Evolutionary conservation across 2,113 vertebrate species (phyloP), one percentile per base, ranked within the genome.

Genomic region (Gopherus evgoodei): DNA sequence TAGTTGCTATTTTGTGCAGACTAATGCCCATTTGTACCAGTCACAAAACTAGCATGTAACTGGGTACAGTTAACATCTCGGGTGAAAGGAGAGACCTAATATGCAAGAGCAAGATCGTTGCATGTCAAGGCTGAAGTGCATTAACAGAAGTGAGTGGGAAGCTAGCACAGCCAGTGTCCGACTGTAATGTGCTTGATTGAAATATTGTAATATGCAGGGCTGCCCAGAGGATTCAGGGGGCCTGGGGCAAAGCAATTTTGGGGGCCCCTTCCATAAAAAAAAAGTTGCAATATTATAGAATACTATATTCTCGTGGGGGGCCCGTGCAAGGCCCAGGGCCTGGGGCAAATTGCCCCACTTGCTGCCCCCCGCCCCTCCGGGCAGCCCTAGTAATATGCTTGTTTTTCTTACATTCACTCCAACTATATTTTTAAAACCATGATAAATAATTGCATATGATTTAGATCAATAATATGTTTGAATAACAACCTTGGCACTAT

Each of bases 391-490:
- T 11, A 27, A 82, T 35, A 72, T 75, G 52, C 42, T 57, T 29
- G 2, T 85, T 27, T 90, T 12, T 35, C 29, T 83, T 89, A 4
- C 25, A 25, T 89, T 35, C 47, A 52, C 42, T 62, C 86, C 56
- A 89, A 62, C 19, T 35, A 57, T 44, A 90, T 83, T 94, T 59
- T 78, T 0, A 92, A 93, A 96, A 97, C 54, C 69, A 21, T 83
- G 89, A 76, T 89, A 94, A 96, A 93, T 94, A 95, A 94, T 86
- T 31, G 14, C 94, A 95, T 75, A 62, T 83, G 87, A 90, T 95
- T 69, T 79, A 92, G 94, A 96, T 97, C 95, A 96, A 95, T 97
- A 96, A 95, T 92, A 89, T 87, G 79, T 35, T 42, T 93, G 38
- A 87, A 52, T 94, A 97, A 95, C 84, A 97, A 93, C 91, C 31